A percentile compares a stretch with the other conserved stretches of the same genome.
phyloP scores from a whole-genome alignment of 1,140 invertebrate genomes.

The Heliconius nattereri region DNA sequence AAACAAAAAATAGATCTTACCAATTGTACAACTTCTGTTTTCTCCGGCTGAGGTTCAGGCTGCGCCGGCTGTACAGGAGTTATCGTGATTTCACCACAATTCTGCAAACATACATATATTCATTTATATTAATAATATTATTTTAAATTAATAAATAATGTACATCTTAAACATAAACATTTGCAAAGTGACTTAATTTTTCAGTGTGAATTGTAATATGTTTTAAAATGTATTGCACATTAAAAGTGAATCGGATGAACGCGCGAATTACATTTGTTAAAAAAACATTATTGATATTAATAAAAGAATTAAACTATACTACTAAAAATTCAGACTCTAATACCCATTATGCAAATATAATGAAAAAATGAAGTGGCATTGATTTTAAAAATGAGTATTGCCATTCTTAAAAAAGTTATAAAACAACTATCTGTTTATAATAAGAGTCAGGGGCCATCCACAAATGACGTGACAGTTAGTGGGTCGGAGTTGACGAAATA shows the following conservation, averaged over 20 bases:
- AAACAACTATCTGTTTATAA: conserved; percentile 2
- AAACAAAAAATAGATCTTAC: conserved; percentile 46
- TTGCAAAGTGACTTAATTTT: neutral
- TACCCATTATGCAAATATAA: conserved; percentile 32
- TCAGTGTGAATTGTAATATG: neutral
- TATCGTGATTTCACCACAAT: conserved; percentile 82
- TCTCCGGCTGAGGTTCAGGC: conserved; percentile 59
- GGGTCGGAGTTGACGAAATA: too few species aligned
- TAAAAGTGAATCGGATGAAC: neutral
- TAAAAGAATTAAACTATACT: neutral
- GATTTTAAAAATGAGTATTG: conserved; percentile 64
- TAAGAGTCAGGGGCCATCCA: neutral
- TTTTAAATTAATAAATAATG: neutral
- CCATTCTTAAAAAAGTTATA: conserved; percentile 49
- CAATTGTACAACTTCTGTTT: conserved; percentile 74
- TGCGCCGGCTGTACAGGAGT: conserved; percentile 80
- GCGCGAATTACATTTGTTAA: neutral
- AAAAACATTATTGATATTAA: neutral
- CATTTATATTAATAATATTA: conserved; percentile 11
- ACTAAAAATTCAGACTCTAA: neutral
- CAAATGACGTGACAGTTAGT: too few species aligned
- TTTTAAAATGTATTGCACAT: neutral
- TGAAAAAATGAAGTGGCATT: conserved; percentile 62
- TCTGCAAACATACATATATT: conserved; percentile 53
- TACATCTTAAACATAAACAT: neutral